phyloP scores from a whole-genome alignment of 2,797 vertebrate species.

The Ataeniobius toweri region DNA sequence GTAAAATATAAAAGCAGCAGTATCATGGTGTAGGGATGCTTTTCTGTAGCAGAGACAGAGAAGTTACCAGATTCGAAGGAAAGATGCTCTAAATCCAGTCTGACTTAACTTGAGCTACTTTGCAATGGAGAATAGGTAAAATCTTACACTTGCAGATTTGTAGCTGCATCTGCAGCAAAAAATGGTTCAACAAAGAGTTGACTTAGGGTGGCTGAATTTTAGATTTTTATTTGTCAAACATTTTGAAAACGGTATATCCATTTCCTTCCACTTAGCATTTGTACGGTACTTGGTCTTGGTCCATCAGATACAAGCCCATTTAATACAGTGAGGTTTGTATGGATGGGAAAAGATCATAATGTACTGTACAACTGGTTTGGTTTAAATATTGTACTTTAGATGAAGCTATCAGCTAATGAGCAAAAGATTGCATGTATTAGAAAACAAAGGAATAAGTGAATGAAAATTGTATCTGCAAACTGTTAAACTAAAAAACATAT shows the following conservation, averaged over 20 bases:
- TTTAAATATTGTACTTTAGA: background rate
- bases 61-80: no score
- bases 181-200: background rate
- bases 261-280: background rate
- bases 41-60: no score
- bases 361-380: slow-evolving; percentile 1
- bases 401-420: background rate
- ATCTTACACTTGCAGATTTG: no score
- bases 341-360: no score
- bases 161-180: background rate
- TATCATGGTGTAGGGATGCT: no score
- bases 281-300: background rate
- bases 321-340: no score
- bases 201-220: background rate
- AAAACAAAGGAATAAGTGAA: background rate
- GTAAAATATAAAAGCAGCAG: background rate
- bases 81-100: no score
- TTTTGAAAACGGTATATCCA: background rate
- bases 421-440: background rate
- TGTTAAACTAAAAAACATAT: slow-evolving; percentile 2
- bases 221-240: background rate
- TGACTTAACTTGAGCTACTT: no score
- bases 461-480: background rate
- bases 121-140: no score
- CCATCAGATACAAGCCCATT: background rate